A percentile compares a stretch with the other conserved stretches of the same genome.
phyloP scores from a whole-genome alignment of 2,113 vertebrate species.

The Ciconia stormi region DNA sequence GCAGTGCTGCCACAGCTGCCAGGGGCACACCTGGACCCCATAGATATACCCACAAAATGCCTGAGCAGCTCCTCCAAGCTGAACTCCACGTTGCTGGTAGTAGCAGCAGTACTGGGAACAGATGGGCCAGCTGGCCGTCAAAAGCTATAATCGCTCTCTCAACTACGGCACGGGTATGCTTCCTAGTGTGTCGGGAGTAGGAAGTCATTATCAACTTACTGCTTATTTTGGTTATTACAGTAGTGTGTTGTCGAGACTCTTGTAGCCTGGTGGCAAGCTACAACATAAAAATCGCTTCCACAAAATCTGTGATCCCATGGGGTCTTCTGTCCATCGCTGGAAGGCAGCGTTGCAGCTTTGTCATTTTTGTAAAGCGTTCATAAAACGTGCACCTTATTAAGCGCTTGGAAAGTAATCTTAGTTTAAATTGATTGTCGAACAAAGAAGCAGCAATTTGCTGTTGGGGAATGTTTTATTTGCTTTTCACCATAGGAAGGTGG shows the following conservation, averaged over 20 bases:
- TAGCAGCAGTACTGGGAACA: neutral
- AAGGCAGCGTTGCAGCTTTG: neutral
- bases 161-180: neutral
- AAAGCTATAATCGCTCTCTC: neutral
- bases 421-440: neutral
- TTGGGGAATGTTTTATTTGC: neutral
- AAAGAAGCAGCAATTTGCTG: neutral
- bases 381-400: conserved; percentile 8
- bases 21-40: rapidly evolving
- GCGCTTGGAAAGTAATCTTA: neutral
- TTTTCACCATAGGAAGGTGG: conserved; percentile 5
- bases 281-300: neutral
- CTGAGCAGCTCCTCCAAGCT: neutral
- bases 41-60: neutral
- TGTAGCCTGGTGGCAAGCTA: neutral
- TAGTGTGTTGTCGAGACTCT: neutral
- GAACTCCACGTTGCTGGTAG: neutral
- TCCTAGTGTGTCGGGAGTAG: neutral
- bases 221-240: conserved; percentile 29
- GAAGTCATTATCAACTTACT: neutral
- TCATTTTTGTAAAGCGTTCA: neutral
- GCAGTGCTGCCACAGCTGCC: neutral
- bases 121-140: neutral
- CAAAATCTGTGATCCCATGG: neutral
- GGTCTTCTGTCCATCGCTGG: neutral